Percentiles rank a stretch among this genome's conserved stretches.
These are phyloP conservation scores for Ariolimax columbianus DNA, from an alignment of 2,888 invertebrate genomes.

Conservation along the genomic window DNA sequence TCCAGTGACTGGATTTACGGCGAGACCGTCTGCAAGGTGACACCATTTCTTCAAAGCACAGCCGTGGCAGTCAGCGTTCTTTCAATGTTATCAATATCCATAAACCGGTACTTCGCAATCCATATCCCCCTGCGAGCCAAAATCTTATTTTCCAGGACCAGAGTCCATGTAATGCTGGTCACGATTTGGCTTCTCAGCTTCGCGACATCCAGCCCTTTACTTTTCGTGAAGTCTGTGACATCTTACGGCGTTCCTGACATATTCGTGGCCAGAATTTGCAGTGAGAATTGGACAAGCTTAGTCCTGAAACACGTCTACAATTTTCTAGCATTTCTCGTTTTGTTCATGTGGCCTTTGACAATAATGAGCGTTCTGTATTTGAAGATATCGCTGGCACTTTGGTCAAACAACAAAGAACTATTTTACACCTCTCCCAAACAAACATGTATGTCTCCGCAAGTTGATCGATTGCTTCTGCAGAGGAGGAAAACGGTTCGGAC, in stretches of 20 bases:
- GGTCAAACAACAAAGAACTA: slow-evolving; percentile 60
- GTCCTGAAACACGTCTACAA: slow-evolving; percentile 65
- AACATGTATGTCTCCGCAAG: slow-evolving; percentile 50
- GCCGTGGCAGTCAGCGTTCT: slow-evolving; percentile 69
- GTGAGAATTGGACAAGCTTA: slow-evolving; percentile 61
- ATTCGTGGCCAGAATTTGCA: slow-evolving; percentile 61
- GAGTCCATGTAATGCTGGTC: slow-evolving; percentile 61
- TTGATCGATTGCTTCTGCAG: slow-evolving; percentile 59
- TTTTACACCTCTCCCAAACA: slow-evolving; percentile 32
- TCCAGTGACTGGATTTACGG: slow-evolving; percentile 42
- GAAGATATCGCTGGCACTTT: slow-evolving; percentile 65
- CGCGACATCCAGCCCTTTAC: slow-evolving; percentile 62
- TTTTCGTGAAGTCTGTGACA: slow-evolving; percentile 62
- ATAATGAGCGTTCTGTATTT: slow-evolving; percentile 66
- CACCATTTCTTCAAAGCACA: slow-evolving; percentile 63
- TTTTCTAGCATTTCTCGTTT: slow-evolving; percentile 62
- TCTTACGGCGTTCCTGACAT: slow-evolving; percentile 58
- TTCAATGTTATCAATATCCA: slow-evolving; percentile 65
- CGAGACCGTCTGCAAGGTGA: slow-evolving; percentile 47
- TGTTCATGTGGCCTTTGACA: slow-evolving; percentile 64
- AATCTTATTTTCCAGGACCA: slow-evolving; percentile 50
- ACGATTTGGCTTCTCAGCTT: slow-evolving; percentile 65
- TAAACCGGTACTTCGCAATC: slow-evolving; percentile 62
- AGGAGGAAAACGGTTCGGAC: slow-evolving; percentile 67
- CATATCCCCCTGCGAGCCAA: slow-evolving; percentile 37